Conservation (phyloP, 2,888 invertebrate genomes). For the Crocallis elinguaria region DNA sequence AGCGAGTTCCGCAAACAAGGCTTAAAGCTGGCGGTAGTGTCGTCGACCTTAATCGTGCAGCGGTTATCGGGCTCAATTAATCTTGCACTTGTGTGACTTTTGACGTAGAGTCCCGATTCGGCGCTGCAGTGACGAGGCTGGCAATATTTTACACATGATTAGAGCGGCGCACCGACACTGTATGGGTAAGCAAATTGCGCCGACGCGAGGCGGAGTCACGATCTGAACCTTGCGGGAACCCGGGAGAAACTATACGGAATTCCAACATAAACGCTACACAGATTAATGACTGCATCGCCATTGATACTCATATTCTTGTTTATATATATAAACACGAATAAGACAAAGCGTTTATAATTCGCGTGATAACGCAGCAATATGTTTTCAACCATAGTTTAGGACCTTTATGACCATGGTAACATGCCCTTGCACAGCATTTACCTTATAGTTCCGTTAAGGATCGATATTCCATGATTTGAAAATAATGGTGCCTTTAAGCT, state of each 20-base stretch:
- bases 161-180: slow-evolving; percentile 72
- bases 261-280: slow-evolving; percentile 79
- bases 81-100: slow-evolving; percentile 70
- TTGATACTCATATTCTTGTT: slow-evolving; percentile 46
- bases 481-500: too few relatives aligned
- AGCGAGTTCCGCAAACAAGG: slow-evolving; percentile 25
- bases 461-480: too few relatives aligned
- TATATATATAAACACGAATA: slow-evolving; percentile 19
- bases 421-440: too few relatives aligned
- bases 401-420: too few relatives aligned
- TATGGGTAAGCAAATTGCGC: slow-evolving; percentile 84
- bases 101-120: slow-evolving; percentile 73
- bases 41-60: slow-evolving; percentile 63
- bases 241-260: slow-evolving; percentile 80
- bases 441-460: too few relatives aligned
- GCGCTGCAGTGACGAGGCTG: slow-evolving; percentile 72
- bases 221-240: slow-evolving; percentile 82
- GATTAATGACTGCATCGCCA: slow-evolving; percentile 74
- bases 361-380: slow-evolving; percentile 7
- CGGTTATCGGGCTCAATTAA: slow-evolving; percentile 72
- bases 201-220: slow-evolving; percentile 81
- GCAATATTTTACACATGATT: slow-evolving; percentile 84
- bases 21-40: slow-evolving; percentile 25
- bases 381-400: background rate
- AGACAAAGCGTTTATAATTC: slow-evolving; percentile 30